phyloP scores from a whole-genome alignment of 1,140 invertebrate species.

The Adelges cooleyi region DNA sequence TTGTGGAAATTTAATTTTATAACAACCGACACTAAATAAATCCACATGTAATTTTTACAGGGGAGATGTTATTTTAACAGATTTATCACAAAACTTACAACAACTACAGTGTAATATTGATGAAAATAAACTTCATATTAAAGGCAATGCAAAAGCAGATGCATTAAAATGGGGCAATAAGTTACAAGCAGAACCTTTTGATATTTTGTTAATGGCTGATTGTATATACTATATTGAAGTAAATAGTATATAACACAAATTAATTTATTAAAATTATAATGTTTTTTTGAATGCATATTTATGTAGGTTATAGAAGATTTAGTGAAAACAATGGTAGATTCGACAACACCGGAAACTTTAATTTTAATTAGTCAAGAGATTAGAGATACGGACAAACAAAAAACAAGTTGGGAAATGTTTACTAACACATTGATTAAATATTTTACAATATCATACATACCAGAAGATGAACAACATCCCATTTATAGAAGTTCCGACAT shows the following conservation, averaged over 20 bases:
- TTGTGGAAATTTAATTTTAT: too few species aligned
- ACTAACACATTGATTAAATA: neutral
- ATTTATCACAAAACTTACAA: neutral
- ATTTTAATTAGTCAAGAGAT: slow-evolving; percentile 3
- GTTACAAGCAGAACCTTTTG: neutral
- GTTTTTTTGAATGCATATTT: neutral
- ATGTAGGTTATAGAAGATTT: neutral
- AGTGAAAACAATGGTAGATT: neutral
- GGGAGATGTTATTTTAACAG: neutral
- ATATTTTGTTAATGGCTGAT: neutral
- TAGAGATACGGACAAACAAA: slow-evolving; percentile 6
- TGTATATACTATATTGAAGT: slow-evolving; percentile 18
- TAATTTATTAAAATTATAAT: neutral
- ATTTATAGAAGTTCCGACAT: neutral
- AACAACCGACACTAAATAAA: too few species aligned
- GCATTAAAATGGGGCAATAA: neutral
- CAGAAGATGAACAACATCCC: slow-evolving; percentile 9
- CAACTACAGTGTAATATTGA: neutral
- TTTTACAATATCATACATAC: neutral
- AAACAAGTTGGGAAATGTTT: neutral
- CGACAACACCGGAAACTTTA: neutral
- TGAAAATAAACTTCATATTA: neutral
- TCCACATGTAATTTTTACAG: neutral
- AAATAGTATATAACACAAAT: too few species aligned
- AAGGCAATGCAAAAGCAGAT: neutral